Evolutionary conservation across 2,113 vertebrate genomes (phyloP).

Genomic region (Antechinus flavipes): DNA sequence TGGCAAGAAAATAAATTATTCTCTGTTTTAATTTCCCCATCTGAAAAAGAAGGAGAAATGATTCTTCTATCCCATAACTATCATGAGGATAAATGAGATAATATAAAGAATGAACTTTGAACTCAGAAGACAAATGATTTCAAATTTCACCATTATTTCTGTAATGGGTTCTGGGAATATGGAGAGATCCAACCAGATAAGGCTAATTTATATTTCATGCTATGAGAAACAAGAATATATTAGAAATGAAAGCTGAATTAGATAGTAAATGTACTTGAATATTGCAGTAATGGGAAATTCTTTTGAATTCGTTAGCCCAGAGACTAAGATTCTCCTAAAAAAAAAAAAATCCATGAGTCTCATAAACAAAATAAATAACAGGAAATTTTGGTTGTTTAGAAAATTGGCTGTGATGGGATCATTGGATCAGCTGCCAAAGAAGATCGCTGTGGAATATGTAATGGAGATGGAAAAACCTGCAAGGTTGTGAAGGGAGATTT

Average conservation of each 20-base stretch:
- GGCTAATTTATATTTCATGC: not conserved
- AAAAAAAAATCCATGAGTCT: not conserved
- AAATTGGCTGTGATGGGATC: constrained; percentile 96
- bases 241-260: not conserved
- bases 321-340: not conserved
- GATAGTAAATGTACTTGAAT: not conserved
- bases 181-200: not conserved
- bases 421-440: constrained; percentile 95
- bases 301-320: not conserved
- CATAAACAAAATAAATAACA: constrained; percentile 77
- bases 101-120: not conserved
- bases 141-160: not conserved
- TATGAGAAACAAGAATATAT: fast-evolving
- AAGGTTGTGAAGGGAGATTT: constrained; percentile 97
- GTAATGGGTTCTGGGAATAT: not conserved
- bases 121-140: not conserved
- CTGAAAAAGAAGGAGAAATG: not conserved
- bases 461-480: constrained; percentile 94
- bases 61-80: not conserved
- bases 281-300: not conserved
- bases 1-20: fast-evolving
- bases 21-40: not conserved
- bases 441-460: constrained; percentile 96
- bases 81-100: not conserved
- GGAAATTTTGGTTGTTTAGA: constrained; percentile 86